A percentile compares a stretch with the other conserved stretches of the same genome.
Conservation (phyloP, 2,797 vertebrate species). For the Dendrocincla tyrannina region DNA sequence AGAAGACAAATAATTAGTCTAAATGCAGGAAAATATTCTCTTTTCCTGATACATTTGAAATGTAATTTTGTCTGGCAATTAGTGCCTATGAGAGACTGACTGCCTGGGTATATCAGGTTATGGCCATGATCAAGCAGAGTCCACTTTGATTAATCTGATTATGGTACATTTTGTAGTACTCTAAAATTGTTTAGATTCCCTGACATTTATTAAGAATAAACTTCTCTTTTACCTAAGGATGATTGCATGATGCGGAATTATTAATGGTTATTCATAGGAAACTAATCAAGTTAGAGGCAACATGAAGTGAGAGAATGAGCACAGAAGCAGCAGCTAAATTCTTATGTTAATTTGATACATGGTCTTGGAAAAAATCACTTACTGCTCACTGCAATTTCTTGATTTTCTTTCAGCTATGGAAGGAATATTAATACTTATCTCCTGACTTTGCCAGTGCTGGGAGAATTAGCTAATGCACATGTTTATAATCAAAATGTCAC, state of each 20-base stretch:
- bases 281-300: conserved; percentile 47
- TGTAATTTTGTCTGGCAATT: conserved; percentile 26
- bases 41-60: not conserved
- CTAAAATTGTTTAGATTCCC: conserved; percentile 16
- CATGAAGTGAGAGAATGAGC: conserved; percentile 23
- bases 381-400: not conserved
- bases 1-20: not conserved
- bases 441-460: not conserved
- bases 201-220: conserved; percentile 57
- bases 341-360: conserved; percentile 12
- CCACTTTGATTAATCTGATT: conserved; percentile 49
- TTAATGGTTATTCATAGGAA: conserved; percentile 47
- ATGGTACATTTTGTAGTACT: conserved; percentile 15
- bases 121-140: conserved; percentile 2
- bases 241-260: conserved; percentile 14
- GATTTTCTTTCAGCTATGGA: not conserved
- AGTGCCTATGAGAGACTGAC: conserved; percentile 8
- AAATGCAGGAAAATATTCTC: not conserved
- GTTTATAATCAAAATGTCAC: not conserved
- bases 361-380: conserved; percentile 5
- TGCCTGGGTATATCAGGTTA: not conserved
- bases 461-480: not conserved
- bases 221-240: conserved; percentile 9
- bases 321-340: not conserved
- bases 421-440: not conserved